Evolutionary conservation across 2,888 invertebrate genomes (phyloP), one percentile per base, ranked within the genome.

Genomic region (Trypoxylon attenuatum): DNA sequence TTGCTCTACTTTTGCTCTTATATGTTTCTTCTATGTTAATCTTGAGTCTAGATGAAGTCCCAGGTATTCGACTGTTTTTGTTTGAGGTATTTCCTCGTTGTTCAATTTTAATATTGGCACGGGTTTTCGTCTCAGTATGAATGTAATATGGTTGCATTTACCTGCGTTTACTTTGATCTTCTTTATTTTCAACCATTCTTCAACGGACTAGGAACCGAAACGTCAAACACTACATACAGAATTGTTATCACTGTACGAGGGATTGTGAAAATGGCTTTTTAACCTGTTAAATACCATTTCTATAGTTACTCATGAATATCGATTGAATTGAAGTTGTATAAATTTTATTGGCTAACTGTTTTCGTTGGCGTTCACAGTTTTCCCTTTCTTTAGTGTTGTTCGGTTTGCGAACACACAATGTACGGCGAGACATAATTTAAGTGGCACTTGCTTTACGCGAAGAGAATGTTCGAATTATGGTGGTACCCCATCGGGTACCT

Each of bases 371-470:
- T 21, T 51, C 13, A 71, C 77, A 90, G 90, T 89, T 87, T 93
- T 93, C 79, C 92, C 93, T 2, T 91, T 93, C 79, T 91, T 92
- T 73, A 92, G 93, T 69, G 91, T 94, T 49, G 93, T 94, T n/a
- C 90, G 94, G 45, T 94, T 94, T 85, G 91, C 91, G 43, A 94
- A 94, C 84, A 90, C 90, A 2, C 90, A 91, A 23, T 95, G 94
- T 80, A 82, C 88, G 0, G 92, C 91, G 16, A 88, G 89, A 8
- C 93, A 91, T 82, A 89, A 90, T 29, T 89, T 94, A 81, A 89
- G 88, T 65, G 96, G 95, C 21, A 94, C 93, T 0, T 96, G 95
- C 79, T 91, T 93, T 65, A 92, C 94, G n/a, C 89, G 91, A 45
- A 89, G 92, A 5, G 94, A 95, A 84, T 96, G 95, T 82, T 84